These are phyloP conservation scores for Sinocyclocheilus grahami DNA, from an alignment of 2,113 vertebrate species.

Conservation along the genomic window DNA sequence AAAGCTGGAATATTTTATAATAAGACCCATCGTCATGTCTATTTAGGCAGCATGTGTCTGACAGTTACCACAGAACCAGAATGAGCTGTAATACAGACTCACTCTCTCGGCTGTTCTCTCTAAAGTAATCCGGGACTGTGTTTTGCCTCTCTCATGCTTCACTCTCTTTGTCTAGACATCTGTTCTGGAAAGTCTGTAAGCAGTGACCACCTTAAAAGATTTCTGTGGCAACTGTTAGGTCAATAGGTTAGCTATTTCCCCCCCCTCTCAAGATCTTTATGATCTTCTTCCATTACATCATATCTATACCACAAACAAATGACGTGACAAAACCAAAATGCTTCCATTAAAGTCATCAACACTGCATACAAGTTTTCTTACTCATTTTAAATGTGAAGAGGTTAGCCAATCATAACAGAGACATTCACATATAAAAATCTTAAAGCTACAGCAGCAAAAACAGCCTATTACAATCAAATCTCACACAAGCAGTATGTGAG, in stretches of 20 bases:
- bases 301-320: neutral
- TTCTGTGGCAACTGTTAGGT: constrained; percentile 55
- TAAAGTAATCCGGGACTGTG: neutral
- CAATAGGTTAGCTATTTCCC: too few relatives aligned
- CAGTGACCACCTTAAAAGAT: constrained; percentile 72
- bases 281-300: neutral
- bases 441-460: neutral
- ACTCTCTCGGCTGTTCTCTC: neutral
- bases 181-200: constrained; percentile 64
- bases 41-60: constrained; percentile 28
- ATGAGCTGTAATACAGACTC: neutral
- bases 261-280: neutral
- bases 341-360: neutral
- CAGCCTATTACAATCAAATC: neutral
- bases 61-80: constrained; percentile 16
- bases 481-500: neutral
- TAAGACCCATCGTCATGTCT: constrained; percentile 20
- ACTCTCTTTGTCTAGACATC: constrained; percentile 40
- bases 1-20: constrained; percentile 38
- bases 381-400: neutral
- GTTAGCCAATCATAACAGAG: neutral
- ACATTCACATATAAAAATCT: neutral
- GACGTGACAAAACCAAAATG: neutral
- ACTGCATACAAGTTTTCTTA: neutral
- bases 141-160: constrained; percentile 24